These are phyloP conservation scores for Epiblema foenella DNA, from an alignment of 2,888 invertebrate genomes.

Conservation along the genomic window DNA sequence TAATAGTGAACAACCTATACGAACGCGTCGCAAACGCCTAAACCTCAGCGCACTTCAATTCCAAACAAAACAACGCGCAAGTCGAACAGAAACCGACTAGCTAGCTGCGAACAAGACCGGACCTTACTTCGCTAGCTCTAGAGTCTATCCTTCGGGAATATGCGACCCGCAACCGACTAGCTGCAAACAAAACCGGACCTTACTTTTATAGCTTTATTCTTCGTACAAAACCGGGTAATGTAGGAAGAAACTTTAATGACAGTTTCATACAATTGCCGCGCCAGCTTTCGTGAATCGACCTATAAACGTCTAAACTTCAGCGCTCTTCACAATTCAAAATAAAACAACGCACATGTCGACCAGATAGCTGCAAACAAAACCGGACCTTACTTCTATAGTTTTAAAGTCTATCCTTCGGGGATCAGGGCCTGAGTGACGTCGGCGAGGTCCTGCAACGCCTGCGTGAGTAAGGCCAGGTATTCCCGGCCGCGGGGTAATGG, in stretches of 20 bases:
- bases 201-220: too few species aligned
- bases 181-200: slow-evolving; percentile 33
- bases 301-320: neutral
- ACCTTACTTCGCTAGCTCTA: slow-evolving; percentile 27
- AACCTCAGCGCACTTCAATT: neutral
- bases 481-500: slow-evolving; percentile 51
- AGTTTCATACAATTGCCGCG: too few species aligned
- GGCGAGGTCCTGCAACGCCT: slow-evolving; percentile 58
- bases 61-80: slow-evolving; percentile 18
- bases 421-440: slow-evolving; percentile 50
- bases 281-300: too few species aligned
- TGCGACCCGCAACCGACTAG: slow-evolving; percentile 43
- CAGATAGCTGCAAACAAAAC: slow-evolving; percentile 16
- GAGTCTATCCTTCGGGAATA: slow-evolving; percentile 45
- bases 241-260: too few species aligned
- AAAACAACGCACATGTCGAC: slow-evolving; percentile 15
- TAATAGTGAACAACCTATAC: neutral
- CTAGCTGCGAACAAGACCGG: slow-evolving; percentile 18
- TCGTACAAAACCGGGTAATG: too few species aligned
- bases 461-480: slow-evolving; percentile 55
- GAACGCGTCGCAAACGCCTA: neutral
- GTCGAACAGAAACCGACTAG: slow-evolving; percentile 12
- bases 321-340: slow-evolving; percentile 6
- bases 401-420: slow-evolving; percentile 44
- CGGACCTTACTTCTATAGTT: slow-evolving; percentile 31